Conservation (phyloP, 2,888 invertebrate genomes). For the Fissipunctia ypsillon region DNA sequence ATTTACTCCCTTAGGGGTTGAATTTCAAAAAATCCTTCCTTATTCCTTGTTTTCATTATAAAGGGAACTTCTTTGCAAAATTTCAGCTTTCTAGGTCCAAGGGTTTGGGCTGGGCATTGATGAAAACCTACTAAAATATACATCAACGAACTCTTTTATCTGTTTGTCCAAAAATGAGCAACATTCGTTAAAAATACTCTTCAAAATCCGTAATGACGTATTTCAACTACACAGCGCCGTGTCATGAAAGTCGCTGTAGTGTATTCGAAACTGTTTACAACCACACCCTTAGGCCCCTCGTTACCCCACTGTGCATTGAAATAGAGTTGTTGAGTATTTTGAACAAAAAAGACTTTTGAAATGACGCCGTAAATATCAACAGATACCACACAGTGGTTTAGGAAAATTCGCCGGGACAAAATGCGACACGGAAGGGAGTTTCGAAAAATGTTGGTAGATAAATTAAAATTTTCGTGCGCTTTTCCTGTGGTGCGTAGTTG, state of each 20-base stretch:
- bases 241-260: conserved; percentile 43
- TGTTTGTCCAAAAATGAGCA: conserved; percentile 58
- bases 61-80: too few species aligned
- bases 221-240: conserved; percentile 44
- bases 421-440: conserved; percentile 55
- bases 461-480: conserved; percentile 58
- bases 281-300: conserved; percentile 73
- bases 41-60: too few species aligned
- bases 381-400: conserved; percentile 63
- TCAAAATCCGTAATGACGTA: conserved; percentile 61
- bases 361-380: conserved; percentile 62
- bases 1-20: too few species aligned
- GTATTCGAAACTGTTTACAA: conserved; percentile 66
- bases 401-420: conserved; percentile 58
- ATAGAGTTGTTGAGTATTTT: conserved; percentile 70
- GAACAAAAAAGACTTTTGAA: conserved; percentile 67
- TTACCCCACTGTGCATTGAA: conserved; percentile 77
- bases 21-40: too few species aligned
- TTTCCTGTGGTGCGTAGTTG: conserved; percentile 33
- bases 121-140: conserved; percentile 24
- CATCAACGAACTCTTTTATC: conserved; percentile 36
- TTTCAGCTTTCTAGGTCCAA: too few species aligned
- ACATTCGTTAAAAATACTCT: conserved; percentile 62
- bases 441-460: conserved; percentile 55
- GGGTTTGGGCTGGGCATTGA: too few species aligned